Evolutionary conservation across 2,113 vertebrate genomes (phyloP).

Genomic region (Pogona vitticeps): DNA sequence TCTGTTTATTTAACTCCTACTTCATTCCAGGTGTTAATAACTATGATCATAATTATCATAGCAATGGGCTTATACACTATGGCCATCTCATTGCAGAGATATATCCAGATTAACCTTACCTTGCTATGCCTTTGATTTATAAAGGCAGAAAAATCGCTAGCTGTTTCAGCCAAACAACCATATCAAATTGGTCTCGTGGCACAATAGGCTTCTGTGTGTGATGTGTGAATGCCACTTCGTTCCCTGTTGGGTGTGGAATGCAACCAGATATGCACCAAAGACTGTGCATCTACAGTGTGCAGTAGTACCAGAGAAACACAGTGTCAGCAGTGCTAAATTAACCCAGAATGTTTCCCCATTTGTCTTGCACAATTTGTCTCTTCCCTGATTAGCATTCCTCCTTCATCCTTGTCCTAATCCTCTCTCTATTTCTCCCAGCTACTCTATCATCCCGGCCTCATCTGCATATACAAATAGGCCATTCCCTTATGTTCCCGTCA

Average conservation of each 20-base stretch:
- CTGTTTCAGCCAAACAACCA: not conserved
- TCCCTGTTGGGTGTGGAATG: not conserved
- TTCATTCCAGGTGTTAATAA: conserved; percentile 43
- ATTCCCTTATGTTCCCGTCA: no score
- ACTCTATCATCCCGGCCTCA: no score
- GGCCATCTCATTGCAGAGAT: not conserved
- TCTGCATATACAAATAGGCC: no score
- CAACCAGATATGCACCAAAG: no score
- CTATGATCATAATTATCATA: not conserved
- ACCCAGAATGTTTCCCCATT: no score
- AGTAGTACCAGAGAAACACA: no score
- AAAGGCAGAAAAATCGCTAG: not conserved
- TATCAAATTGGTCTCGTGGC: not conserved
- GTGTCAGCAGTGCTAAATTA: no score
- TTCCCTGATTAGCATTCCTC: no score
- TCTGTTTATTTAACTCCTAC: not conserved
- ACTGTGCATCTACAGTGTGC: no score
- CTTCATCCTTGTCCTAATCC: no score
- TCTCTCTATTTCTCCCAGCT: no score
- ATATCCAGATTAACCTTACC: not conserved
- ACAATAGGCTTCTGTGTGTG: not conserved
- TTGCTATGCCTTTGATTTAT: not conserved
- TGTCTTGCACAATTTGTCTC: no score
- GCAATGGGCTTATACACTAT: not conserved
- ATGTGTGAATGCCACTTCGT: not conserved